Base-by-base conservation (phyloP, 92 coral and sea anemone species). In the Porites evermanni region DNA sequence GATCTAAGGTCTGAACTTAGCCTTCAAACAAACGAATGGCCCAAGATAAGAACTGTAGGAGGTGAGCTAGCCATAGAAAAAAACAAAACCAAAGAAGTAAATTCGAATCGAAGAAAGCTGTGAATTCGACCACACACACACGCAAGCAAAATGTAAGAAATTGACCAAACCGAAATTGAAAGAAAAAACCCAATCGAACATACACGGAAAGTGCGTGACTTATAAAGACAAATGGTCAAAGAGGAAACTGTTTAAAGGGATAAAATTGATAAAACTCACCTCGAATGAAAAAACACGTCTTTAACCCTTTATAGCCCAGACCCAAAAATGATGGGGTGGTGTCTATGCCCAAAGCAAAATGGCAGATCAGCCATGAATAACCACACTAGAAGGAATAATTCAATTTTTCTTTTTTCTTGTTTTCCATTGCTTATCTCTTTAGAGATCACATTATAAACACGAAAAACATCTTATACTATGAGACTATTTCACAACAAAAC, bases 331-430 rank as follows among this genome's bases (percentile, higher is more conserved):
- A 14, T 12, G 16, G 64, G 66, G 79, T 75, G 79, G 79, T 51
- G 47, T n/a, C 79, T 44, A 10, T 47, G 79, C 79, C 79, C 79
- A 75, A 11, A 75, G 63, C n/a, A 75, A 75, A 75, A 26, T 75
- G 65, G 79, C 65, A 26, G 63, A 1, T 12, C 18, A 70, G 13
- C 79, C 65, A 75, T 11, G 11, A 7, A n/a, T 53, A 75, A 53
- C 18, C 11, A 8, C n/a, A 32, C 53, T 44, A 7, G 11, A 75
- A 6, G 32, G 32, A 29, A 29, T 29, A 29, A 29, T 29, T 29
- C 32, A 29, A 29, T 2, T 29, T 29, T 29, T 21, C 21, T 21
- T 21, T 21, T 26, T 26, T 26, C 32, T 29, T 29, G 32, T 29
- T 29, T 29, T 29, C 32, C 32, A 29, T 29, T 29, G 32, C 32